A percentile compares a stretch with the other conserved stretches of the same genome.
Evolutionary conservation across 2,888 invertebrate genomes (phyloP).

Genomic region (Quadroppia sp.): DNA sequence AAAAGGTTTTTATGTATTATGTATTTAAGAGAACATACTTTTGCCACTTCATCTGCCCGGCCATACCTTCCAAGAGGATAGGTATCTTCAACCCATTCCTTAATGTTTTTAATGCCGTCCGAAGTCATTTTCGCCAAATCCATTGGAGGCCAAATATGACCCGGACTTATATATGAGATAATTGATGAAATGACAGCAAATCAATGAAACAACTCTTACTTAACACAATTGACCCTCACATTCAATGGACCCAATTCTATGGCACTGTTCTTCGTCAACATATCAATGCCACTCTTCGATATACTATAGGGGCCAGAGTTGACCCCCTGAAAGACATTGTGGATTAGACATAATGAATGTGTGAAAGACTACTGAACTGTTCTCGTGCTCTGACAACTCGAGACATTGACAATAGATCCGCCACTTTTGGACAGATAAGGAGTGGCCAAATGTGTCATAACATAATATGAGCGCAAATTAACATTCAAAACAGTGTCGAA

Average conservation of each 20-base stretch:
- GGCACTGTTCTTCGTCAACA: not conserved
- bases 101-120: not conserved
- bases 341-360: too few species aligned
- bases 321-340: not conserved
- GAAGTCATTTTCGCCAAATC: not conserved
- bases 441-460: not conserved
- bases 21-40: not conserved
- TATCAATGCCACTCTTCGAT: not conserved
- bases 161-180: not conserved
- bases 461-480: not conserved
- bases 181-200: too few species aligned
- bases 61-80: not conserved
- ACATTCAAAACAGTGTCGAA: not conserved
- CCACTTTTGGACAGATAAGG: conserved; percentile 7
- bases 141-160: not conserved
- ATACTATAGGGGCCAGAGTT: not conserved
- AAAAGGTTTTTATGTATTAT: too few species aligned
- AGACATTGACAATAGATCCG: not conserved
- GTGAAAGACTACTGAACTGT: not conserved
- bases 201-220: not conserved
- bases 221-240: conserved; percentile 1
- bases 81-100: not conserved
- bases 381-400: not conserved
- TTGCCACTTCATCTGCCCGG: not conserved
- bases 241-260: not conserved